Evolutionary conservation across 2,888 invertebrate genomes (phyloP), one percentile per base, ranked within the genome.

Genomic region (Heteropelma amictum): DNA sequence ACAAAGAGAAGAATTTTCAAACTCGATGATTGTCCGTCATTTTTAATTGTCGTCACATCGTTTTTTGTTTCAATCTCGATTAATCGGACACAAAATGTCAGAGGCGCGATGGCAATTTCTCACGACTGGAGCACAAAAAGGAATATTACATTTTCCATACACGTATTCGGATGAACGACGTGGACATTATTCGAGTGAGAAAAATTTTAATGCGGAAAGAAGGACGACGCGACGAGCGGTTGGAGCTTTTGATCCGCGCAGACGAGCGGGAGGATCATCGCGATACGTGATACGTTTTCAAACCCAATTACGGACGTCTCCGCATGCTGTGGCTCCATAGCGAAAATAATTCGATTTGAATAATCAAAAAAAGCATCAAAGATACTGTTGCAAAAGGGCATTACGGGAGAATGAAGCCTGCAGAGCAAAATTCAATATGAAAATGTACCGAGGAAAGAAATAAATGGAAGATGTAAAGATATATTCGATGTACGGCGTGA

Each of bases 371-470:
- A n/a, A n/a, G n/a, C n/a, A n/a, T n/a, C n/a, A n/a, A n/a, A n/a
- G n/a, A n/a, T n/a, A n/a, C n/a, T n/a, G n/a, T n/a, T n/a, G n/a
- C n/a, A n/a, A n/a, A n/a, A n/a, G n/a, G n/a, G n/a, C n/a, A n/a
- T n/a, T n/a, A n/a, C n/a, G n/a, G n/a, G n/a, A n/a, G n/a, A n/a
- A n/a, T n/a, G n/a, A 42, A 14, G 54, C 30, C 21, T 8, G 47
- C 12, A 70, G 77, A 80, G 81, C 76, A 64, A 77, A 77, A 77
- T 72, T 67, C 21, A 26, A 4, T 28, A n/a, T 40, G 45, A 14
- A 60, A 53, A 47, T 23, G 28, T 3, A 21, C 1, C 14, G 38
- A 14, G 21, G 23, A 12, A 26, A 33, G n/a, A 21, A 70, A n/a
- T n/a, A n/a, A n/a, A n/a, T n/a, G n/a, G n/a, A n/a, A n/a, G n/a